Percentiles rank a stretch among this genome's conserved stretches.
These are phyloP conservation scores for Halocaridina rubra DNA, from an alignment of 2,888 invertebrate species.

Conservation along the genomic window DNA sequence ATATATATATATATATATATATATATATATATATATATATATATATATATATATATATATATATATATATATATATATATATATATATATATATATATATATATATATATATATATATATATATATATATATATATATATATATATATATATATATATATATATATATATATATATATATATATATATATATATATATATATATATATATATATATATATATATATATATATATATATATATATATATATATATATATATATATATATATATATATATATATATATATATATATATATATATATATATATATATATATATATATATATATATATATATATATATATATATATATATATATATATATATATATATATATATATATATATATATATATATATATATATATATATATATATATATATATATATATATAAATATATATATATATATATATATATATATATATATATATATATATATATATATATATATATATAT, in stretches of 20 bases:
- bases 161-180: too few species aligned
- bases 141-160: not conserved
- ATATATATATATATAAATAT: not conserved
- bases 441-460: not conserved
- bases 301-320: not conserved
- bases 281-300: not conserved
- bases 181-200: not conserved
- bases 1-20: too few species aligned
- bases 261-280: conserved; percentile 4
- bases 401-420: too few species aligned
- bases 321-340: not conserved
- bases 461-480: too few species aligned
- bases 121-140: not conserved
- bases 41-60: not conserved
- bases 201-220: not conserved
- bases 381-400: not conserved
- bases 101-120: not conserved
- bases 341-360: not conserved
- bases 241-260: too few species aligned
- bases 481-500: too few species aligned
- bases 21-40: conserved; percentile 1
- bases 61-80: not conserved
- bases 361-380: not conserved
- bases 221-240: too few species aligned
- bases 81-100: not conserved